Base-by-base conservation (phyloP, 1,140 invertebrate genomes). In the Myzus persicae region DNA sequence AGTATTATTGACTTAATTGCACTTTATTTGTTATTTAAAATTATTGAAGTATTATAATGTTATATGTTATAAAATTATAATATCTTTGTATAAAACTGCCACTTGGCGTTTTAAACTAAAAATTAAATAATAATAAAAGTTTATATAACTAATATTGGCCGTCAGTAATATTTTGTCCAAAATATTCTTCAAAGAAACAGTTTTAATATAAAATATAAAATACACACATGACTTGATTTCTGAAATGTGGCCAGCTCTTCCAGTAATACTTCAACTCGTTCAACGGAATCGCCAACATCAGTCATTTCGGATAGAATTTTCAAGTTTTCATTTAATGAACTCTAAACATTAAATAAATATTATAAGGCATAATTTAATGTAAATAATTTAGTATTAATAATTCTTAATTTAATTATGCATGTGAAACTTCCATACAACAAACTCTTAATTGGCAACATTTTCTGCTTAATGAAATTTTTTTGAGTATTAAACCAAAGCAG, bases 251-350 rank as follows among this genome's bases (percentile, higher is more conserved):
- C 95, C 40, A 98, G 97, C 94, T 98, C 97, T 94, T 96, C 95
- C 67, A 98, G 96, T 40, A 99, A 96, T 90, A 96, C 96, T 90
- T 98, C 97, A 2, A 98, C 97, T 94, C 97, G 96, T 84, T 95
- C 95, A 31, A 98, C 96, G 46, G 97, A 98, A 95, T 99, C 98
- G 20, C 98, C 98, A 87, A 98, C 96, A 95, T 98, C 98, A 2
- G 97, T 97, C 97, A 98, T 97, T 93, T 97, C 97, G 91, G 96
- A 96, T n/a, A 97, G 96, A 18, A 96, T 96, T 95, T 97, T 97
- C 94, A 97, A 94, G 95, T 97, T 97, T 81, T 96, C 95, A 93
- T 93, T 93, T 42, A 93, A 93, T 93, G 91, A 93, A 54, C 91
- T 93, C 91, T 93, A 84, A 40, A 82, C 8, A 67, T 36, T 51